Percentiles rank a stretch among this genome's conserved stretches.
These are phyloP conservation scores for Campaea margaritaria DNA, from an alignment of 2,888 invertebrate species.

Conservation along the genomic window DNA sequence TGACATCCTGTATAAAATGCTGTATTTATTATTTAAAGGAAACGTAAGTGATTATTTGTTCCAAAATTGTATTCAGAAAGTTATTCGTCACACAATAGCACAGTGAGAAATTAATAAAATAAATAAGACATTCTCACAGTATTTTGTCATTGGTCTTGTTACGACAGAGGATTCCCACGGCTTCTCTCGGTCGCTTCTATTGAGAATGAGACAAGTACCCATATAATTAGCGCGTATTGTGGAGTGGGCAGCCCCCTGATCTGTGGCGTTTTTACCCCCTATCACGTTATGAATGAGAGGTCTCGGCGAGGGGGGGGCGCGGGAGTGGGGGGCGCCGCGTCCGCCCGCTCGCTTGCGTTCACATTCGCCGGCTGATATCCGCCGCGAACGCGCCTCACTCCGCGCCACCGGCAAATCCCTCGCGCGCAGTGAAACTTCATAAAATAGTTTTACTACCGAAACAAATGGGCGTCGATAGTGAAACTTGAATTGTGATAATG, in stretches of 20 bases:
- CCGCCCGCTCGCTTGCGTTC: conserved; percentile 46
- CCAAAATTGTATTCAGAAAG: neutral
- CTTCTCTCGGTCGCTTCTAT: conserved; percentile 37
- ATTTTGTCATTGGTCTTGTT: conserved; percentile 35
- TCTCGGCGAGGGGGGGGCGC: conserved; percentile 38
- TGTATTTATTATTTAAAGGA: neutral
- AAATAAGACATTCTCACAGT: conserved; percentile 32
- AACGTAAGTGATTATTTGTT: neutral
- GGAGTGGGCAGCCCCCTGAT: conserved; percentile 56
- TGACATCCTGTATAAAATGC: neutral
- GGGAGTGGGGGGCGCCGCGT: conserved; percentile 47
- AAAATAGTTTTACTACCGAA: conserved; percentile 67
- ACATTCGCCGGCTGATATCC: conserved; percentile 74
- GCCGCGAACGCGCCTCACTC: conserved; percentile 58
- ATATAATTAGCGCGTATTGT: conserved; percentile 63
- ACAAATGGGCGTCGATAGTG: conserved; percentile 81
- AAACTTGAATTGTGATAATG: conserved; percentile 76
- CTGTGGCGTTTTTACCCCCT: conserved; percentile 67
- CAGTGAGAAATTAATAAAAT: conserved; percentile 17
- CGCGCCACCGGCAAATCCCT: conserved; percentile 56
- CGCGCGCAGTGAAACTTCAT: conserved; percentile 80
- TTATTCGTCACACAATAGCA: conserved; percentile 24
- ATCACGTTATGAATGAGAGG: conserved; percentile 77
- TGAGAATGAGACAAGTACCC: conserved; percentile 48
- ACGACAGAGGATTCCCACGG: conserved; percentile 56